Conservation (phyloP, 1,140 invertebrate genomes). For the Drosophila navojoa region DNA sequence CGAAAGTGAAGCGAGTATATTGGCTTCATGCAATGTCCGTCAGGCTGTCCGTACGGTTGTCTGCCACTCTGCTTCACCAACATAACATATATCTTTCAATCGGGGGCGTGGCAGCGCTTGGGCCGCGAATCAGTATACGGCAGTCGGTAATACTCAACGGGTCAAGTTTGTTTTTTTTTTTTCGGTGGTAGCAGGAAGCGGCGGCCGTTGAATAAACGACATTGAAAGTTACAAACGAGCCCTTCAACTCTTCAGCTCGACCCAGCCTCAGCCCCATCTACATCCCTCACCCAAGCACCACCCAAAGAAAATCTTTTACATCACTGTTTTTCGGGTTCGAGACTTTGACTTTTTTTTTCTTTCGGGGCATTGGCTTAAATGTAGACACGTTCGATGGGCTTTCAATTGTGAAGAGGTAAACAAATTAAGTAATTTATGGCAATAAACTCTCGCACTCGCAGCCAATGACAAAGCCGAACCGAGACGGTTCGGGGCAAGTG, state of each 20-base stretch:
- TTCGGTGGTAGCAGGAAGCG: background rate
- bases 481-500: no score
- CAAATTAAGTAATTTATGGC: slow-evolving; percentile 72
- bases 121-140: no score
- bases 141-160: no score
- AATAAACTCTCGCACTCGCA: slow-evolving; percentile 31
- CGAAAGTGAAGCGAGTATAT: no score
- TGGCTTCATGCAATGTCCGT: background rate
- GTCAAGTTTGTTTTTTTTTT: no score
- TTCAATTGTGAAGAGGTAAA: slow-evolving; percentile 63
- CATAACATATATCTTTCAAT: no score
- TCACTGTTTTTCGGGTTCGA: no score
- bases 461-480: slow-evolving; percentile 4
- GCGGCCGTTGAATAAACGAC: slow-evolving; percentile 39
- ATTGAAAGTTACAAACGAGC: slow-evolving; percentile 66
- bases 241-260: slow-evolving; percentile 66
- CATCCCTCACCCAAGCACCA: no score
- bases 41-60: no score
- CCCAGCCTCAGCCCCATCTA: background rate
- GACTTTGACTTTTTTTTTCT: background rate
- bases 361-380: slow-evolving; percentile 24
- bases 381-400: slow-evolving; percentile 50
- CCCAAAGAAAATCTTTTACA: slow-evolving; percentile 5
- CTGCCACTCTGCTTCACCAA: no score
- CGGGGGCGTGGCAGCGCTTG: no score